Evolutionary conservation across 2,113 vertebrate species (phyloP), one percentile per base, ranked within the genome.

Genomic region (Acanthochromis polyacanthus): DNA sequence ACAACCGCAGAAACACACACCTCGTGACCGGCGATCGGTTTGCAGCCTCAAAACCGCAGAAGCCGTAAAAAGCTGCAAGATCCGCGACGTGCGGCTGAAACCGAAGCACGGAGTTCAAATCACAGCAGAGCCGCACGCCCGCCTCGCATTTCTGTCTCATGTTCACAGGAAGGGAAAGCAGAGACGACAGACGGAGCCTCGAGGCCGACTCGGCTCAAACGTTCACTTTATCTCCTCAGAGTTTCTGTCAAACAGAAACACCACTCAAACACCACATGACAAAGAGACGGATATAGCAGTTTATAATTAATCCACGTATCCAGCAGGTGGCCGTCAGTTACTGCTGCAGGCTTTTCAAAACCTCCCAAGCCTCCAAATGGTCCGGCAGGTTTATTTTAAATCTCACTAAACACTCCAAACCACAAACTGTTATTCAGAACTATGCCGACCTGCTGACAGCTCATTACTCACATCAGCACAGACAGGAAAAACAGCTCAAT

Each of bases 151-250:
- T 84, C 83, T 71, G 88, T 87, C 84, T 92, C 88, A 88, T 89
- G 92, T 91, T 90, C 85, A 91, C 78, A 62, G 85, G 78, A 83
- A 90, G 86, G 75, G 58, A 83, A 90, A 87, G 78, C 55, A 83
- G 81, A 84, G 81, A 79, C 62, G 88, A 58, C 75, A 78, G 4
- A 4, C 30, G 4, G 30, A 3, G 30, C 30, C 30, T 6, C 30
- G 30, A 30, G 30, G 30, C 30, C 70, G 75, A 83, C 69, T 71
- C 20, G 70, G 32, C 32, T 25, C 25, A 25, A 25, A 25, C 25
- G 3, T 25, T 25, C 25, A 25, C 25, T 25, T 25, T 25, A 25
- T 25, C 25, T 25, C 25, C 25, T n/a, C 2, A 25, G 25, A 55
- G 52, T 38, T 36, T 32, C 22, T 75, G 15, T 32, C 52, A 68